These are phyloP conservation scores for Gallinago media DNA, from an alignment of 2,113 vertebrate species.

Conservation along the genomic window DNA sequence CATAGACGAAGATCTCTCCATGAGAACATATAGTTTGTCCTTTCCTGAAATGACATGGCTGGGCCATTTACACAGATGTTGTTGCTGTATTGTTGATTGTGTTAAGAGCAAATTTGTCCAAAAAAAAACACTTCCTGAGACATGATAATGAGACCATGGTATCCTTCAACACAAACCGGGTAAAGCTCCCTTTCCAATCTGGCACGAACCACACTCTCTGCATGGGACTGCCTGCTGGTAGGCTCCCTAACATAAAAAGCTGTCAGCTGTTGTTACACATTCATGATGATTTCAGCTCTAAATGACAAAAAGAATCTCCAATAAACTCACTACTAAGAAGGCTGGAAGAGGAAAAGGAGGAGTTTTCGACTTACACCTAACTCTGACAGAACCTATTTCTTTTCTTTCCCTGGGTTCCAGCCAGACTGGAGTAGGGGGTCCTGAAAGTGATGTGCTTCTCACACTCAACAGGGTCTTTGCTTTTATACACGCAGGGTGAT, in stretches of 20 bases:
- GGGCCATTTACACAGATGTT: neutral
- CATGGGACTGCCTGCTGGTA: neutral
- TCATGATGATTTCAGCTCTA: neutral
- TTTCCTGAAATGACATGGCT: neutral
- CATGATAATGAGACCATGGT: neutral
- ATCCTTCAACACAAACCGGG: neutral
- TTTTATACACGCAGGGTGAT: neutral
- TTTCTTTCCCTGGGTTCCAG: neutral
- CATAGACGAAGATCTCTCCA: neutral
- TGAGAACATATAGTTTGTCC: neutral
- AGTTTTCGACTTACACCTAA: neutral
- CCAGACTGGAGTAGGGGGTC: neutral
- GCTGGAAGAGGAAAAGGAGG: neutral
- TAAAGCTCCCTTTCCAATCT: neutral
- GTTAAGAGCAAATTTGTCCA: neutral
- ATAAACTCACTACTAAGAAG: neutral
- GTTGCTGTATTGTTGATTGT: neutral
- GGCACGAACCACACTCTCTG: neutral
- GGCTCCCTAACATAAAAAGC: neutral
- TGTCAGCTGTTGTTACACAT: neutral
- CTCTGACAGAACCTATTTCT: neutral
- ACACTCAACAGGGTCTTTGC: neutral
- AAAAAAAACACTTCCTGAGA: neutral
- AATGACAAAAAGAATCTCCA: neutral
- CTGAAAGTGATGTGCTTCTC: accelerated